These are phyloP conservation scores for Drosophila diplacantha DNA, from an alignment of 2,888 invertebrate species.

Conservation along the genomic window DNA sequence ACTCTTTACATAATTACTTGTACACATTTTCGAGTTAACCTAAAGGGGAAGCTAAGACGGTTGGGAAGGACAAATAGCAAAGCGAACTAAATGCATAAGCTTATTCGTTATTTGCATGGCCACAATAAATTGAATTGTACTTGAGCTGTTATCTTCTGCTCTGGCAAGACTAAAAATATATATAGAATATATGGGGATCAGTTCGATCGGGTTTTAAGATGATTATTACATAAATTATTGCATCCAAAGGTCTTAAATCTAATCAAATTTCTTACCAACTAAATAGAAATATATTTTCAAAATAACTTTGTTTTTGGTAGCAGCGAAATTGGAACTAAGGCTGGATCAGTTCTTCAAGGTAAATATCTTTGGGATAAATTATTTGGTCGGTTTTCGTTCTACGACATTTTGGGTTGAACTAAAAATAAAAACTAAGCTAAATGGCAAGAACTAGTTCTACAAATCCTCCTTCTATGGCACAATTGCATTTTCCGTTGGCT, in stretches of 20 bases:
- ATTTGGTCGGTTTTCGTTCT: constrained; percentile 56
- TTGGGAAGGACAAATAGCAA: constrained; percentile 35
- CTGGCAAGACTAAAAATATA: constrained; percentile 57
- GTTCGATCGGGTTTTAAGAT: constrained; percentile 14
- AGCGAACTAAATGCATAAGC: constrained; percentile 47
- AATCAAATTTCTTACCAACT: constrained; percentile 5
- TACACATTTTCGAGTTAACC: constrained; percentile 15
- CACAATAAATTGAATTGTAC: constrained; percentile 48
- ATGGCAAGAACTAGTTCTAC: constrained; percentile 66
- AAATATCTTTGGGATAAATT: constrained; percentile 58
- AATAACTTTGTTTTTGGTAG: constrained; percentile 44
- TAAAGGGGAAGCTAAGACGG: constrained; percentile 15
- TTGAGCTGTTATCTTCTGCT: constrained; percentile 41
- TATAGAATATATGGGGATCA: constrained; percentile 11
- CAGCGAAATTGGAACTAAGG: constrained; percentile 31
- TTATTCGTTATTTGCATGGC: constrained; percentile 48
- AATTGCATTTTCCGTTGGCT: constrained; percentile 29
- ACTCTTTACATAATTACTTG: constrained; percentile 21
- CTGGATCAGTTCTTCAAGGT: constrained; percentile 35
- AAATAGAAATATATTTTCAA: constrained; percentile 12
- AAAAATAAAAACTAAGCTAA: constrained; percentile 41
- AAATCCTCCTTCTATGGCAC: constrained; percentile 57
- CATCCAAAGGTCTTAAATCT: constrained; percentile 14
- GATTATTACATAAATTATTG: constrained; percentile 25
- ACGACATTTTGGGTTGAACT: constrained; percentile 28